Conservation (phyloP, 2,888 invertebrate genomes). For the Melieria picta region DNA sequence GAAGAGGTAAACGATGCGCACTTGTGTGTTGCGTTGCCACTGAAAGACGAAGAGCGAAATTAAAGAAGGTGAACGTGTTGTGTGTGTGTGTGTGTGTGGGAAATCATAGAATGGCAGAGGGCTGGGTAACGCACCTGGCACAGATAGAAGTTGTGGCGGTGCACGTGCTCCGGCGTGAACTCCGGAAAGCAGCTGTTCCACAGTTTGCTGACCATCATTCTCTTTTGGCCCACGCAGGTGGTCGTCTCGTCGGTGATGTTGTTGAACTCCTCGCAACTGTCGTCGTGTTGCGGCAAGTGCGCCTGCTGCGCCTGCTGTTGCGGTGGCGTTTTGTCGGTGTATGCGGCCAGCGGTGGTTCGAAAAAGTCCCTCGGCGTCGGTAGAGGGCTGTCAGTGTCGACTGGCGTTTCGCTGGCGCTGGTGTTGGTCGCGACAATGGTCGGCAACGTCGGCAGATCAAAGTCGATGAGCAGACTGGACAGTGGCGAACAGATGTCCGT, state of each 20-base stretch:
- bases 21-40: slow-evolving; percentile 67
- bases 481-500: not conserved
- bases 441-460: not conserved
- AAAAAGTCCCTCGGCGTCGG: slow-evolving; percentile 36
- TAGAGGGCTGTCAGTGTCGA: slow-evolving; percentile 39
- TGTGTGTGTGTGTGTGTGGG: not conserved
- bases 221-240: slow-evolving; percentile 60
- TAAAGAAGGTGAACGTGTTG: not conserved
- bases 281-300: slow-evolving; percentile 52
- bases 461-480: too few species aligned
- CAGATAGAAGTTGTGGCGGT: slow-evolving; percentile 66
- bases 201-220: slow-evolving; percentile 67
- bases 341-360: slow-evolving; percentile 36
- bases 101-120: not conserved
- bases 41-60: slow-evolving; percentile 40
- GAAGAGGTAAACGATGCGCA: slow-evolving; percentile 66
- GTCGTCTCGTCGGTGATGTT: slow-evolving; percentile 57
- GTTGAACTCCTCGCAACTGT: slow-evolving; percentile 60
- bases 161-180: slow-evolving; percentile 64
- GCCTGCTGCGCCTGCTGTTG: slow-evolving; percentile 47
- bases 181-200: slow-evolving; percentile 67
- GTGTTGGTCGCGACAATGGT: slow-evolving; percentile 21
- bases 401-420: slow-evolving; percentile 23
- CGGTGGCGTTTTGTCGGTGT: slow-evolving; percentile 34
- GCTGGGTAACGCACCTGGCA: slow-evolving; percentile 58